A percentile compares a stretch with the other conserved stretches of the same genome.
These are phyloP conservation scores for Amyelois transitella DNA, from an alignment of 1,140 invertebrate species.

Conservation along the genomic window DNA sequence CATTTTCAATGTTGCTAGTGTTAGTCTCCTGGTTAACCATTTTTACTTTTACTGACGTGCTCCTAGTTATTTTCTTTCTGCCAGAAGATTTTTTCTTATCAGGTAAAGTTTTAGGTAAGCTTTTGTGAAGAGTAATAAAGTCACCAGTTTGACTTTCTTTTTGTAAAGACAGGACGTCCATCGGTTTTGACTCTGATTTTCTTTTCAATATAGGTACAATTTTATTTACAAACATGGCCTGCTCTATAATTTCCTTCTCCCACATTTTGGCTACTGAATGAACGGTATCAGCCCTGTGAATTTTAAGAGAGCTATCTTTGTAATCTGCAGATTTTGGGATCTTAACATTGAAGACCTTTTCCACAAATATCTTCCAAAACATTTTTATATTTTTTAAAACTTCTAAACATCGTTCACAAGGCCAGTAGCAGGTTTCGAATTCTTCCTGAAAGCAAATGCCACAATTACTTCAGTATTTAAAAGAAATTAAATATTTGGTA, in stretches of 20 bases:
- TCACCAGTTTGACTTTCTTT: conserved; percentile 3
- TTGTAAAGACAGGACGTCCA: background rate
- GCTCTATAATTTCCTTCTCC: conserved; percentile 45
- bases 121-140: background rate
- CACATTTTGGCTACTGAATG: conserved; percentile 38
- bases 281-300: conserved; percentile 22
- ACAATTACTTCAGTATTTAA: background rate
- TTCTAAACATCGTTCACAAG: conserved; percentile 57
- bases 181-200: too few species aligned
- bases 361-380: conserved; percentile 59
- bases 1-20: conserved; percentile 9
- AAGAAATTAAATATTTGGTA: background rate
- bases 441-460: conserved; percentile 40
- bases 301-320: conserved; percentile 8
- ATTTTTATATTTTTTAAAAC: conserved; percentile 59
- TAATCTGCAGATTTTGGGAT: conserved; percentile 27
- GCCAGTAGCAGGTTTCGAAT: conserved; percentile 59
- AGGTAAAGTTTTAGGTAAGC: background rate
- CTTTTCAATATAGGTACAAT: conserved; percentile 3
- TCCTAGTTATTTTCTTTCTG: conserved; percentile 24
- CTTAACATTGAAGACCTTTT: conserved; percentile 49
- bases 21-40: conserved; percentile 25
- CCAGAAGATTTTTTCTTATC: background rate
- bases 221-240: conserved; percentile 45
- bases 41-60: conserved; percentile 25